Evolutionary conservation across 2,888 invertebrate species (phyloP), one percentile per base, ranked within the genome.

Genomic region (Gibbula magus): DNA sequence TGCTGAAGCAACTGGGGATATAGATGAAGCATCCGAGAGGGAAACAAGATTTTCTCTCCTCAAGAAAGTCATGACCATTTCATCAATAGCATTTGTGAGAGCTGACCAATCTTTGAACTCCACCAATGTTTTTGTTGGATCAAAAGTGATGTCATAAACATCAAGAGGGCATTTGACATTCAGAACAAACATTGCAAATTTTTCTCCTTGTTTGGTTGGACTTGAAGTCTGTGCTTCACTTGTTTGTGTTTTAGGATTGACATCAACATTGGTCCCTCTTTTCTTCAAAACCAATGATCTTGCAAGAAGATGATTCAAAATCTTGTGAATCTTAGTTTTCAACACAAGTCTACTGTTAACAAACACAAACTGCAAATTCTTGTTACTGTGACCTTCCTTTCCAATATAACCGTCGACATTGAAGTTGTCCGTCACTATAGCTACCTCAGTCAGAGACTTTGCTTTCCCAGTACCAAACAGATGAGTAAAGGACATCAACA

Each of bases 301-400:
- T 56, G 90, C 84, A 52, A 94, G 88, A 25, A 93, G 76, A 66
- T 90, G 86, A 78, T 93, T 93, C 5, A 94, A 82, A 39, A 93
- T 82, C 85, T 93, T 94, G 84, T 94, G 94, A 75, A 95, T 85
- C 91, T 94, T 94, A 52, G 94, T 93, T 81, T 94, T 94, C 74
- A 92, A 85, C 2, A 96, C 90, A 61, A 94, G 93, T 84, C 95
- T 93, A 85, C 94, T 94, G 92, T 96, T 96, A 5, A 96, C 93
- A 91, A 94, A 96, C 73, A 96, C 92, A 92, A 95, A 95, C 87
- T 96, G 95, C 29, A 94, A 90, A 78, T 92, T 91, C 83, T 94
- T 94, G 66, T 93, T 93, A 61, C 87, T 84, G 79, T 93, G 91
- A 16, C 92, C 88, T 66, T 94, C 93, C 84, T 93, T 95, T 61